Evolutionary conservation across 64 coral and sea anemone genomes (phyloP), one percentile per base, ranked within the genome.

Genomic region (Trachythela sp.): DNA sequence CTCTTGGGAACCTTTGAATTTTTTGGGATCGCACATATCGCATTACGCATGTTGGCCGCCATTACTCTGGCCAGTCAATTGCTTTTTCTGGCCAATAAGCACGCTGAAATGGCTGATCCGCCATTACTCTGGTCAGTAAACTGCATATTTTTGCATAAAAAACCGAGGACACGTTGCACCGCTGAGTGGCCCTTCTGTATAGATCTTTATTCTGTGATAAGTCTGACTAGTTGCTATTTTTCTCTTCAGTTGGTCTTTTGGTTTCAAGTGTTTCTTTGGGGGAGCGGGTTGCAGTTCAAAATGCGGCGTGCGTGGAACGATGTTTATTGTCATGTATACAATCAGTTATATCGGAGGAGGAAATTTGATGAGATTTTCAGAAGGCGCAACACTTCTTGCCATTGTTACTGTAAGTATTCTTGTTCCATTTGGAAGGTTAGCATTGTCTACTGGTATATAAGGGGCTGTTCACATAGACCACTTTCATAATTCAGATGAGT

Each of bases 231-330:
- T 40, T 33, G 13, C 85, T 39, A 20, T 86, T 39, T 90, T 38
- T 60, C 38, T 4, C 29, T 29, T 38, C 27, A 97, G 95, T 84
- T 97, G 95, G 95, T 94, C 92, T 90, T 97, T 94, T 89, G 95
- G 95, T 80, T 11, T 97, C 8, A 90, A 83, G 24, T 97, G 95
- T 89, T 97, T 97, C 40, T 97, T 97, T 27, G 92, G 92, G 9
- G 88, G 86, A 31, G 88, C 95, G 36, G 90, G 95, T 22, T 97
- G 95, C 31, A 67, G 24, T 50, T 49, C 48, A 4, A 83, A 48
- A 6, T 42, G 54, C 26, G 95, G 95, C 15, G 70, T 83, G 0
- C 87, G 95, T 18, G 95, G 95, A 68, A 83, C 95, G 2, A 60
- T 97, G 77, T 97, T 97, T 45, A 90, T 94, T 26, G 17, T 70